These are phyloP conservation scores for Planiliza haematocheilus DNA, from an alignment of 2,113 vertebrate species.

Conservation along the genomic window DNA sequence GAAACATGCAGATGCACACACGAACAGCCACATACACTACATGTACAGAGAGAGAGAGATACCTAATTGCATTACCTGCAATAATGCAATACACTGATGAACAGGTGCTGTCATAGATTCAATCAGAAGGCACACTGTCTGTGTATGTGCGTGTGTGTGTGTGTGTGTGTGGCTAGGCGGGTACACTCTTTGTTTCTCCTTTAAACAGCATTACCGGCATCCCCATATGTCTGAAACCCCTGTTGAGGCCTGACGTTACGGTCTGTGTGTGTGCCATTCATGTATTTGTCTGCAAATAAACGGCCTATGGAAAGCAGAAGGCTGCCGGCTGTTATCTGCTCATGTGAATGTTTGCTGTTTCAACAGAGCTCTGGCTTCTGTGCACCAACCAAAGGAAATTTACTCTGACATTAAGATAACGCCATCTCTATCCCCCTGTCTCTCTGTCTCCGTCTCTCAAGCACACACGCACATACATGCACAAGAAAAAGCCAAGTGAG, in stretches of 20 bases:
- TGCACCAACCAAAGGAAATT: slow-evolving; percentile 57
- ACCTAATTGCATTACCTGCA: slow-evolving; percentile 71
- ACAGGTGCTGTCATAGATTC: slow-evolving; percentile 56
- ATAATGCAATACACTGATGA: slow-evolving; percentile 55
- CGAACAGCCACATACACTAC: neutral
- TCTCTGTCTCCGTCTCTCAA: too few species aligned
- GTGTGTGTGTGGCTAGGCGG: neutral
- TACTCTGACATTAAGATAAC: slow-evolving; percentile 60
- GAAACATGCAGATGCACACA: slow-evolving; percentile 18
- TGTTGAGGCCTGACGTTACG: slow-evolving; percentile 31
- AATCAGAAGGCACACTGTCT: slow-evolving; percentile 25
- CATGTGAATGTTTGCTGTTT: slow-evolving; percentile 69
- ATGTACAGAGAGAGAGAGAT: slow-evolving; percentile 18
- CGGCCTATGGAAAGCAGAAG: slow-evolving; percentile 58
- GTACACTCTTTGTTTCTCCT: slow-evolving; percentile 53
- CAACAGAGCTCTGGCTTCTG: slow-evolving; percentile 71
- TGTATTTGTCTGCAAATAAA: slow-evolving; percentile 76
- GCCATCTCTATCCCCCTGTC: neutral
- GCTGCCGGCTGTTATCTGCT: slow-evolving; percentile 62
- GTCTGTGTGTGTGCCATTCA: slow-evolving; percentile 26
- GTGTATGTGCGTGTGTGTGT: slow-evolving; percentile 11
- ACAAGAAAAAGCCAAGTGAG: slow-evolving; percentile 1
- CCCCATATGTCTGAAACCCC: slow-evolving; percentile 43
- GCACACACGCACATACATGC: slow-evolving; percentile 7
- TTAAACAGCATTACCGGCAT: slow-evolving; percentile 46